Conservation (phyloP, 2,888 invertebrate species). For the Tribolium freemani region DNA sequence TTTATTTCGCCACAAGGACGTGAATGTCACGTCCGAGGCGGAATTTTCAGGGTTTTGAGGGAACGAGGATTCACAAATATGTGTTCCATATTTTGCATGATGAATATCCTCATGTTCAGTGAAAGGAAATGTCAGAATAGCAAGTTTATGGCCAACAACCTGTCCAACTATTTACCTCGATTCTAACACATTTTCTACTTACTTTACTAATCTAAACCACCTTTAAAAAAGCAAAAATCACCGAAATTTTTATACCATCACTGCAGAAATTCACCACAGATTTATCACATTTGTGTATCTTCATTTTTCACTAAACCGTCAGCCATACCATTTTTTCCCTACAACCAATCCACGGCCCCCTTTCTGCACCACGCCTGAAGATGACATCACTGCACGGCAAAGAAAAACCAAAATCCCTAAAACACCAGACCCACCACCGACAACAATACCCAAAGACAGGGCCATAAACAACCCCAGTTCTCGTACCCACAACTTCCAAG, state of each 20-base stretch:
- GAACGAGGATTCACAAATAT: background rate
- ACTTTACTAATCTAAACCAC: background rate
- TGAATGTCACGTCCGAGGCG: background rate
- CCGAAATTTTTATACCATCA: background rate
- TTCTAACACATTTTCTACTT: conserved; percentile 1
- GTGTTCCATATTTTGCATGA: conserved; percentile 48
- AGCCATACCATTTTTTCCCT: conserved; percentile 67
- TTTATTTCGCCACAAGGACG: conserved; percentile 17
- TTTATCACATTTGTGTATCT: conserved; percentile 58
- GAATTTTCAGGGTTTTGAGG: conserved; percentile 4
- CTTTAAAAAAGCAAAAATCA: background rate
- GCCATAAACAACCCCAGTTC: background rate
- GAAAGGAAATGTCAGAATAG: conserved; percentile 64
- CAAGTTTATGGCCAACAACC: conserved; percentile 65
- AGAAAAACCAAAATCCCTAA: conserved; percentile 43
- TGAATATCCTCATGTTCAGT: conserved; percentile 52
- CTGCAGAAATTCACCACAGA: conserved; percentile 36
- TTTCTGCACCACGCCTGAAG: conserved; percentile 61
- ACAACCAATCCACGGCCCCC: conserved; percentile 59
- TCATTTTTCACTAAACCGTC: conserved; percentile 57
- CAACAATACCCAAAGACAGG: background rate
- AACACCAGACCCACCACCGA: background rate
- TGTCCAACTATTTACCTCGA: conserved; percentile 50
- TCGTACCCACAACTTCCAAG: background rate
- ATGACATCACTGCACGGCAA: conserved; percentile 57